These are phyloP conservation scores for Nasonia vitripennis DNA, from an alignment of 1,140 invertebrate genomes.

Conservation along the genomic window DNA sequence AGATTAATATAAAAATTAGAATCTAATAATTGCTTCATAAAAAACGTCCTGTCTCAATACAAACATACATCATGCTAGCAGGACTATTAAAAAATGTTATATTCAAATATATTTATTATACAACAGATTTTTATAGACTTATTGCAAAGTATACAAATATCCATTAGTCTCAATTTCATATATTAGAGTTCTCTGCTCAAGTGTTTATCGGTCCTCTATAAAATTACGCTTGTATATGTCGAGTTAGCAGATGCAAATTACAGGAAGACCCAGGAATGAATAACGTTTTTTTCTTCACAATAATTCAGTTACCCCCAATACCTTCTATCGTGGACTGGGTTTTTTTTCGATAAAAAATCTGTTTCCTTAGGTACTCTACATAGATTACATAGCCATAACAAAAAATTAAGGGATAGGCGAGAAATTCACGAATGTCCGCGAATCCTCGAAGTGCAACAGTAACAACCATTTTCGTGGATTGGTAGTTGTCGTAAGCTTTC, in stretches of 20 bases:
- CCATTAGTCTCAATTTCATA: not conserved
- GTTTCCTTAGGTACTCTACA: constrained; percentile 21
- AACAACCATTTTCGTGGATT: not conserved
- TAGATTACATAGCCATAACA: constrained; percentile 21
- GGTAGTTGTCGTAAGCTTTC: not conserved
- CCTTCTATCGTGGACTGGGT: constrained; percentile 7
- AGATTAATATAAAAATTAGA: not conserved
- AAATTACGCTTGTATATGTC: not conserved
- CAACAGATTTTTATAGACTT: not conserved
- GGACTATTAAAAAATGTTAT: not conserved
- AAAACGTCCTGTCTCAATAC: not conserved
- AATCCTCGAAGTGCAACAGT: not conserved
- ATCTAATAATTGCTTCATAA: not conserved
- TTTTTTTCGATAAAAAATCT: constrained; percentile 39
- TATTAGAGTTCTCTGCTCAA: not conserved
- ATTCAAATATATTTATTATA: not conserved
- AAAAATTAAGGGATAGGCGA: not conserved
- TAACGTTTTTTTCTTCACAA: constrained; percentile 30
- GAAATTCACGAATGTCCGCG: not conserved
- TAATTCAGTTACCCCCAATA: not conserved
- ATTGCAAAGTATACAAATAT: not conserved
- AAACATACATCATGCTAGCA: not conserved
- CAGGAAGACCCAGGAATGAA: constrained; percentile 46
- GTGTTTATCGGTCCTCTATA: not conserved
- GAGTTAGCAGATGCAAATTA: constrained; percentile 16